Percentiles rank a stretch among this genome's conserved stretches.
phyloP scores from a whole-genome alignment of 2,113 vertebrate genomes.

The Sardina pilchardus region DNA sequence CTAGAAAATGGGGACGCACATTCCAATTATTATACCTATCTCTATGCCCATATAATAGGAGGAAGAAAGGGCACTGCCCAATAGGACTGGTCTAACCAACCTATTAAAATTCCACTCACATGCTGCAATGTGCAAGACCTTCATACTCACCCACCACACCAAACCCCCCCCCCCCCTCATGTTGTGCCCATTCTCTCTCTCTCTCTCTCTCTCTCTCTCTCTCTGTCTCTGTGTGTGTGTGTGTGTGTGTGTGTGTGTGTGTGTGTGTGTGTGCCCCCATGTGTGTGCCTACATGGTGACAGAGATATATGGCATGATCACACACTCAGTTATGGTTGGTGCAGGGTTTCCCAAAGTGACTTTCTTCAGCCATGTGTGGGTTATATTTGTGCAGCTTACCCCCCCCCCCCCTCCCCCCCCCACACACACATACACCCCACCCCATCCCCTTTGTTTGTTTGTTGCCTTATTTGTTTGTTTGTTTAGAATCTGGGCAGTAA shows the following conservation, averaged over 20 bases:
- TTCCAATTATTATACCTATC: constrained; percentile 52
- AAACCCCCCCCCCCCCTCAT: constrained; percentile 55
- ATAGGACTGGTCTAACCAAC: constrained; percentile 58
- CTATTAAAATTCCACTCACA: constrained; percentile 76
- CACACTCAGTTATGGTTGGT: constrained; percentile 59
- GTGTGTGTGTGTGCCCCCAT: constrained; percentile 45
- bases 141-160: constrained; percentile 53
- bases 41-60: constrained; percentile 44
- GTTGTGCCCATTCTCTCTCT: constrained; percentile 37
- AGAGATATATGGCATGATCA: constrained; percentile 67
- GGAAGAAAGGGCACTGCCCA: constrained; percentile 53
- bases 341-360: constrained; percentile 55
- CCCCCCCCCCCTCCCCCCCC: neutral
- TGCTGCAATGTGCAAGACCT: constrained; percentile 67
- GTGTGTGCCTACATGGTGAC: constrained; percentile 64
- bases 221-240: constrained; percentile 29
- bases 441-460: neutral
- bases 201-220: neutral
- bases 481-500: neutral
- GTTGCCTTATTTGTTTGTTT: constrained; percentile 12
- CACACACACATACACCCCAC: too few species aligned
- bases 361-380: neutral
- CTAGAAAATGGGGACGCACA: constrained; percentile 50
- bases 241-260: constrained; percentile 33
- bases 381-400: neutral